These are phyloP conservation scores for Pandemis cinnamomeana DNA, from an alignment of 2,888 invertebrate species.

Conservation along the genomic window DNA sequence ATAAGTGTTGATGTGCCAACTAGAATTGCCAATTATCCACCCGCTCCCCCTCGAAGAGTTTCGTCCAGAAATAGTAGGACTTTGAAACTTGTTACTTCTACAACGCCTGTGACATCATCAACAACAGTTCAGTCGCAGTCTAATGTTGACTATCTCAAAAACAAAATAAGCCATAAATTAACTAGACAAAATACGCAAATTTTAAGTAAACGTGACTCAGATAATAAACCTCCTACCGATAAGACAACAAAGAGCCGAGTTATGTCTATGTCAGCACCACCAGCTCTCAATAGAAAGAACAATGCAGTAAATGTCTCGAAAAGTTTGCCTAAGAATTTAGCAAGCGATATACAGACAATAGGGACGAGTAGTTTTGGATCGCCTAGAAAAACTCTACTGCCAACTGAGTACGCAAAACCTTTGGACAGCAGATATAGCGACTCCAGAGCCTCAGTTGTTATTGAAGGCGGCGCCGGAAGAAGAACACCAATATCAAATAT, in stretches of 20 bases:
- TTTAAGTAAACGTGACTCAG: slow-evolving; percentile 53
- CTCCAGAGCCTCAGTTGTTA: slow-evolving; percentile 62
- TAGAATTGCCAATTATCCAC: slow-evolving; percentile 77
- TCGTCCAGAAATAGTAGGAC: slow-evolving; percentile 90
- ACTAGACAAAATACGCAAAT: slow-evolving; percentile 79
- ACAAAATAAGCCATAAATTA: slow-evolving; percentile 86
- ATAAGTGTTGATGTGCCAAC: slow-evolving; percentile 67
- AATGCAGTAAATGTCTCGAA: slow-evolving; percentile 48
- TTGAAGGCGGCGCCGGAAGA: slow-evolving; percentile 80
- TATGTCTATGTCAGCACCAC: slow-evolving; percentile 75
- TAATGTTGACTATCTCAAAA: slow-evolving; percentile 86
- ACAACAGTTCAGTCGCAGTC: slow-evolving; percentile 65
- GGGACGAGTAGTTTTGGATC: slow-evolving; percentile 80
- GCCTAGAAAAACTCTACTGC: slow-evolving; percentile 73
- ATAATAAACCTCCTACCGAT: slow-evolving; percentile 46
- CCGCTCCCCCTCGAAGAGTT: slow-evolving; percentile 90
- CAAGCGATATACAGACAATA: slow-evolving; percentile 53
- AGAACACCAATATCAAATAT: slow-evolving; percentile 80
- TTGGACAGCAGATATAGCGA: slow-evolving; percentile 61
- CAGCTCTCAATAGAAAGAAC: slow-evolving; percentile 72
- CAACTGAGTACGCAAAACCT: slow-evolving; percentile 72
- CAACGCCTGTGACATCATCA: slow-evolving; percentile 69
- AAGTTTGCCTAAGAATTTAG: slow-evolving; percentile 52
- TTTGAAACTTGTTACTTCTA: slow-evolving; percentile 85
- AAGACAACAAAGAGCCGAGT: slow-evolving; percentile 55